Evolutionary conservation across 2,888 invertebrate genomes (phyloP), one percentile per base, ranked within the genome.

Genomic region (Heliconius hortense): DNA sequence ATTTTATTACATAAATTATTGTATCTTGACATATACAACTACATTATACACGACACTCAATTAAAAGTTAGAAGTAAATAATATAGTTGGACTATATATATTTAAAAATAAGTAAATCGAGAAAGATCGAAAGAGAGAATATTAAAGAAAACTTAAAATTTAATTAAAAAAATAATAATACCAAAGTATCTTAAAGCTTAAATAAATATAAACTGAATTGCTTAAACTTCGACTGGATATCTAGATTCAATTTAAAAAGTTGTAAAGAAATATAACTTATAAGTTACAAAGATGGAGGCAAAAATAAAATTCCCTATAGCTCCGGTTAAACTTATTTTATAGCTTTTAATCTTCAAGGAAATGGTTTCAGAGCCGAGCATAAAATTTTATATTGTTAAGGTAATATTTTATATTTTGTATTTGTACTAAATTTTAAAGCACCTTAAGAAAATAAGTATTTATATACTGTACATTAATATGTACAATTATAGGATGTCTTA

Each of bases 181-280:
- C n/a, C n/a, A n/a, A 67, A 43, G 48, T 48, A 28, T 28, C 48
- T 39, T 28, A 28, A 28, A 28, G 2, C 28, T 64, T 60, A 74
- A 74, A 72, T 72, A 59, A 74, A 78, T 76, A 72, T 63, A 73
- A 73, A 70, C 73, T 79, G 77, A 72, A 73, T 74, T 60, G 60
- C 82, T 84, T 84, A 79, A 82, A 85, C 83, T 79, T 63, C 67
- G 72, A 28, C 63, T 60, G 68, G 75, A 77, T 79, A 84, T 84
- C 85, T 83, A 78, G 81, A 90, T 87, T 89, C 86, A 89, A 90
- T 89, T 89, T 88, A 85, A 88, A 88, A 91, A 90, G 86, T 90
- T 90, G 82, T 79, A 78, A 82, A 81, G 81, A 84, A 83, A 79
- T 77, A 77, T 79, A 82, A 80, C 81, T 83, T 80, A 76, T 77